Evolutionary conservation across 1,140 invertebrate genomes (phyloP).

Genomic region (Papilio polytes): DNA sequence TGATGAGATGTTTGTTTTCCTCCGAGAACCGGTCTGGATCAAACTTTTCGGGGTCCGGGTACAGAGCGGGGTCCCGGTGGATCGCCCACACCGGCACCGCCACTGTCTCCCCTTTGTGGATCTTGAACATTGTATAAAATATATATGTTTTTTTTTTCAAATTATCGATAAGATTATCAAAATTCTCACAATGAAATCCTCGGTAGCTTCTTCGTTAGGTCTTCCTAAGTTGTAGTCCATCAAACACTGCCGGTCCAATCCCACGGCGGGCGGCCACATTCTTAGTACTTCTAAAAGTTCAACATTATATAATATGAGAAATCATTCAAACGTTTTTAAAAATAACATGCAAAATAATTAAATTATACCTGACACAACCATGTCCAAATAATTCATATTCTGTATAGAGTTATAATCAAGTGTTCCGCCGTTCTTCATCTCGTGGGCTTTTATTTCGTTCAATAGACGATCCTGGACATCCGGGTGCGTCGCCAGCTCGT

Average conservation of each 20-base stretch:
- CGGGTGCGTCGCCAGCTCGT: conserved; percentile 84
- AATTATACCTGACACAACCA: conserved; percentile 80
- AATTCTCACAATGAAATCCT: conserved; percentile 70
- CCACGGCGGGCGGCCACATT: conserved; percentile 81
- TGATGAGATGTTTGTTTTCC: conserved; percentile 80
- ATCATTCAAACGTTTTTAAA: neutral
- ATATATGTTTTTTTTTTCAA: conserved; percentile 21
- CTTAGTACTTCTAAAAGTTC: conserved; percentile 83
- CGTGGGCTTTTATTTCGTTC: conserved; percentile 82
- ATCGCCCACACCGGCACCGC: conserved; percentile 80
- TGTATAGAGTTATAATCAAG: conserved; percentile 82
- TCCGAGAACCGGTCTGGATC: conserved; percentile 85
- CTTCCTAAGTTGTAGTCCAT: conserved; percentile 82
- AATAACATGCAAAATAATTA: neutral
- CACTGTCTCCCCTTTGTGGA: conserved; percentile 68
- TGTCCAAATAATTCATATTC: conserved; percentile 87
- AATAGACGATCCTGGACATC: conserved; percentile 85
- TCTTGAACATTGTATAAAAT: conserved; percentile 42
- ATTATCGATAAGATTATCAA: conserved; percentile 51
- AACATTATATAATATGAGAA: neutral
- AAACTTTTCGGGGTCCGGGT: conserved; percentile 83
- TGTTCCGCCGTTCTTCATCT: conserved; percentile 70
- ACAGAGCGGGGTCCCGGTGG: conserved; percentile 83
- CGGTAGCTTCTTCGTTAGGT: conserved; percentile 50
- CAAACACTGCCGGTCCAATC: conserved; percentile 81